Base-by-base conservation (phyloP, 2,888 invertebrate species). In the Andrena hattorfiana region DNA sequence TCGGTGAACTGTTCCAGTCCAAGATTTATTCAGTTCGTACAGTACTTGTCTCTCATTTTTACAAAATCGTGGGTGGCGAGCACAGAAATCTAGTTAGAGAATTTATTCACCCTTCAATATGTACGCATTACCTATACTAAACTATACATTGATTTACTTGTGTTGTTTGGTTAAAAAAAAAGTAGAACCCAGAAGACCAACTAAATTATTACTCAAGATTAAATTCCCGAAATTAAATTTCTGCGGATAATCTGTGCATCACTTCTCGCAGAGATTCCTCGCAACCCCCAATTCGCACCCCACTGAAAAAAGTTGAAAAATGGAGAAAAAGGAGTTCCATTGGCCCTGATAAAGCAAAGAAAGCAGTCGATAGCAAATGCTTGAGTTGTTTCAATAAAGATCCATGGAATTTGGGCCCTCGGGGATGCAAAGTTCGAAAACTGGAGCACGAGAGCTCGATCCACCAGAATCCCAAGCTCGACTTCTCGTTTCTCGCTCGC, bases 401-500 rank as follows among this genome's bases (percentile, higher is more conserved):
- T n/a, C 30, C 30, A n/a, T 30, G 5, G 23, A 20, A 56, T 20
- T 1, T 20, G 5, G 6, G 5, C 59, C 16, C 59, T 26, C 28
- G 23, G 10, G 10, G 20, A 30, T 16, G 13, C 28, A 20, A 28
- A 28, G 2, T 30, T 20, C 10, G 3, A 42, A 54, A 76, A 76
- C 59, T 69, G 51, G 69, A 56, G 7, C 69, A 54, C 54, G 20
- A 30, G 20, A 20, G 30, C 69, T 54, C 60, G n/a, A 62, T 32
- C 30, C 26, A 62, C 32, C 59, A 13, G 7, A 66, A 32, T 56
- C 54, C 35, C 54, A 64, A 64, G 16, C 71, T 77, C 64, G 49
- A 23, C 71, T 35, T 59, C 30, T 48, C 48, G 59, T 51, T 54
- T 69, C 60, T 60, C 42, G 23, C 54, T 60, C 49, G 60, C 26